Evolutionary conservation across 2,888 invertebrate genomes (phyloP), one percentile per base, ranked within the genome.

Genomic region (Geophilus truncorum): DNA sequence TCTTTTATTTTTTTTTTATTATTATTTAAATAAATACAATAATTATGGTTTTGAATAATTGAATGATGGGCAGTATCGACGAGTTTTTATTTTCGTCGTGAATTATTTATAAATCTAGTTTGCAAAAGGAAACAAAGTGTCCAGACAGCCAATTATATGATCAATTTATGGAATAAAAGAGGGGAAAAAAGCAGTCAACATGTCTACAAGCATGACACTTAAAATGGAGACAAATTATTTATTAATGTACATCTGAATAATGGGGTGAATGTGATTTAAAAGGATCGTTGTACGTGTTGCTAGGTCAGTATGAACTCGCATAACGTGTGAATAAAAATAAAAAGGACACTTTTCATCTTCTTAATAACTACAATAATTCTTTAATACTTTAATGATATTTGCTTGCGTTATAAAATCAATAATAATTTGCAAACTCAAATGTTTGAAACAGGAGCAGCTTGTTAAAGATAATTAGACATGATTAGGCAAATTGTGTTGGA

Each of bases 201-300:
- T 57, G 57, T 6, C 23, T 57, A 18, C 23, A 23, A 25, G 25
- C 57, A 57, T 57, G 18, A 23, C 25, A 25, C 23, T 21, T 62
- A 25, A 28, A 62, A 62, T 62, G 62, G 62, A 62, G 62, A 62
- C 62, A 62, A 62, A 62, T 62, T 62, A 62, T 62, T 62, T 62
- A 62, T 62, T 62, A 62, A 62, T 62, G 62, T 5, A 28, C 25
- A 6, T 25, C 3, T 62, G 9, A 62, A 62, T 62, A 25, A 25
- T 25, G 62, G 28, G 62, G 25, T 23, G n/a, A 45, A 45, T 45
- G 45, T 45, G 28, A 62, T 62, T 62, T 62, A 15, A 4, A 62
- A 25, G 28, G 62, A 62, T 28, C 9, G 3, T 62, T 62, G 62
- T 15, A 62, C n/a, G 25, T 45, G n/a, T 15, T 45, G 45, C 5